Conservation (phyloP, 2,113 vertebrate genomes). For the Aythya baeri region DNA sequence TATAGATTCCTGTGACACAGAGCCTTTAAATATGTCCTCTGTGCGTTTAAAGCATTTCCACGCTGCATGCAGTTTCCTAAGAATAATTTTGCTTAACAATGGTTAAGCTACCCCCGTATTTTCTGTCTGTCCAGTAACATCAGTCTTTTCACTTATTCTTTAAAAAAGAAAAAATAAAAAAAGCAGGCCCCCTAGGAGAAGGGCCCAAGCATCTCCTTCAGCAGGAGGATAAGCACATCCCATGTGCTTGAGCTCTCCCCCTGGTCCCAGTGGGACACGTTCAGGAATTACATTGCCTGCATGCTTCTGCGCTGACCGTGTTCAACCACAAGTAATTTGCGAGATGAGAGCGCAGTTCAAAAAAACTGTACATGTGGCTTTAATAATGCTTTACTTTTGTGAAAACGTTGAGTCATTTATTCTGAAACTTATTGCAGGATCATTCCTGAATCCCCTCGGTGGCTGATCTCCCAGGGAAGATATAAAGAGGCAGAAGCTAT, state of each 20-base stretch:
- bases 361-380: neutral
- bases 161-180: neutral
- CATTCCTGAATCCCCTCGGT: slow-evolving; percentile 93
- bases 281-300: neutral
- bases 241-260: neutral
- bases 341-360: neutral
- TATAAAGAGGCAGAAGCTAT: slow-evolving; percentile 86
- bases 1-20: neutral
- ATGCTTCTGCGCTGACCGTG: neutral
- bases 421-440: slow-evolving; percentile 77
- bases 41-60: neutral
- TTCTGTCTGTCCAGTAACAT: neutral
- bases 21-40: neutral
- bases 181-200: neutral
- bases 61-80: neutral
- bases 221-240: neutral
- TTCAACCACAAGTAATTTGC: neutral
- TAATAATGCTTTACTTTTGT: neutral
- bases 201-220: neutral
- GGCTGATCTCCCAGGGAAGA: slow-evolving; percentile 89
- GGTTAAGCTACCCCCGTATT: neutral
- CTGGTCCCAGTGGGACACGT: neutral
- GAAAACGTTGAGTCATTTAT: neutral
- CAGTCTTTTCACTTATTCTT: neutral
- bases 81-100: neutral